phyloP scores from a whole-genome alignment of 2,888 invertebrate genomes.

The Sarcophaga subvicina region DNA sequence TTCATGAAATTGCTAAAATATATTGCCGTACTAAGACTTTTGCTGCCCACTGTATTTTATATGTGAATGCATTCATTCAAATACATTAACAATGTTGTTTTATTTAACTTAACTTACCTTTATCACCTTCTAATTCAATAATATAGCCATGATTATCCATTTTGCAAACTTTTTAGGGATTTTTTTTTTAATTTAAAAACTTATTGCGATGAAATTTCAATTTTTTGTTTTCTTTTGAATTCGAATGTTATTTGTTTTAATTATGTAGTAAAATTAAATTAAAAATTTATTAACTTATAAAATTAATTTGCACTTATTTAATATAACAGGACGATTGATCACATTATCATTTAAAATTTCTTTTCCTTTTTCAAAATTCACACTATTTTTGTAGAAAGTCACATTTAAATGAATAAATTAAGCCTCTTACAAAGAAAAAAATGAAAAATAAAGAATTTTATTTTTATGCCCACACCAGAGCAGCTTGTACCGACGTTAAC shows the following conservation, averaged over 20 bases:
- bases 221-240: too few species aligned
- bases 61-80: too few species aligned
- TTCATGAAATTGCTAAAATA: too few species aligned
- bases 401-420: conserved; percentile 3
- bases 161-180: neutral
- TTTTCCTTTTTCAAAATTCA: neutral
- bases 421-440: neutral
- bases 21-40: too few species aligned
- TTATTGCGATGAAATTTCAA: neutral
- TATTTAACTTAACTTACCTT: conserved; percentile 69
- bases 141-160: conserved; percentile 77
- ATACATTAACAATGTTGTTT: neutral
- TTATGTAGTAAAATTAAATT: too few species aligned
- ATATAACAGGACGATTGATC: too few species aligned
- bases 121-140: conserved; percentile 72
- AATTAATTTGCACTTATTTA: too few species aligned
- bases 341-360: neutral
- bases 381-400: neutral
- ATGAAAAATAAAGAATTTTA: neutral
- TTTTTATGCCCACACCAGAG: neutral
- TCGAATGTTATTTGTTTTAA: too few species aligned
- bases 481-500: neutral
- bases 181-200: neutral
- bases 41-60: too few species aligned
- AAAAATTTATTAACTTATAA: too few species aligned